Evolutionary conservation across 2,113 vertebrate genomes (phyloP), one percentile per base, ranked within the genome.

Genomic region (Trochalopteron elliotii): DNA sequence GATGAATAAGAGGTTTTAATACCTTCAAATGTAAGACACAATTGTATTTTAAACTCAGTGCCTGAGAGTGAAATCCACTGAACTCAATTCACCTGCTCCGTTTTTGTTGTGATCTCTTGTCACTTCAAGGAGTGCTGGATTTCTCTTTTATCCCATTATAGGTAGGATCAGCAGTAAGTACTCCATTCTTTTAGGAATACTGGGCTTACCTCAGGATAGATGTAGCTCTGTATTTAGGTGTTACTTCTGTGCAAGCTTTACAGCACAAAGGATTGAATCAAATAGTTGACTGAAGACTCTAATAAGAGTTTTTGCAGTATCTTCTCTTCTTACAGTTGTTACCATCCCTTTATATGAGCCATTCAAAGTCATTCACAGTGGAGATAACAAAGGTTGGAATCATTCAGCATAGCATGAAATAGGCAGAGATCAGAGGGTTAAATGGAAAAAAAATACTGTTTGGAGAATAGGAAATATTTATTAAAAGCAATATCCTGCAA

Each of bases 61-160:
- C 21, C 5, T 17, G 12, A 39, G 55, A 83, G 23, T 83, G 71
- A 76, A 94, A 95, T 72, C 61, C 75, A 59, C 53, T 50, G 67
- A 69, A 86, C 85, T 67, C 45, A 76, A 25, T 88, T 85, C 85
- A 69, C 55, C 63, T 83, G 63, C 42, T 92, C 37, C 63, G 55
- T 80, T 70, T 87, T 79, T 69, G 45, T 28, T 85, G 59, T 65
- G 55, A 61, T 72, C 88, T 86, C 79, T 33, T 33, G 4, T 22
- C 55, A 53, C 39, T 57, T 93, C n/a, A 77, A 49, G 50, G 59
- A 69, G 78, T 1, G 31, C 45, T 67, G 59, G 82, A 77, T 86
- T 92, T 94, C 50, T 85, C 59, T 95, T 87, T 89, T 49, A 92
- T 91, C 57, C 91, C 60, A 44, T 64, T 92, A 82, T 30, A 81